Evolutionary conservation across 2,113 vertebrate genomes (phyloP).

Genomic region (Dromaius novaehollandiae): DNA sequence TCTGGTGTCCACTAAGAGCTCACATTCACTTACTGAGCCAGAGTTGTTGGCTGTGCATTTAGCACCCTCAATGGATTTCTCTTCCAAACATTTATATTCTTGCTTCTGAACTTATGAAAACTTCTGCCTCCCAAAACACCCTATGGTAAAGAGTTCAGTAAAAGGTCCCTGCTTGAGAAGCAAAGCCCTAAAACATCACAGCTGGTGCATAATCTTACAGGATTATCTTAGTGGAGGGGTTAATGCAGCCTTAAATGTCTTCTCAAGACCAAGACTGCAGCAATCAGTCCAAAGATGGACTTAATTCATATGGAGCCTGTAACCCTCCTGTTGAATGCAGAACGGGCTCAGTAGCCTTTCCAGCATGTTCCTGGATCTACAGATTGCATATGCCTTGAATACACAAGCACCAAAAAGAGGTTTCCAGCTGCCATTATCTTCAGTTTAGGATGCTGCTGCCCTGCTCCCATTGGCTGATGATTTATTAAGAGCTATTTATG

Average conservation of each 20-base stretch:
- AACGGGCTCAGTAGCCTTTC: neutral
- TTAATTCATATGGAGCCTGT: neutral
- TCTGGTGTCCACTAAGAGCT: neutral
- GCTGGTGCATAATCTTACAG: neutral
- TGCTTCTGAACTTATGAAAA: neutral
- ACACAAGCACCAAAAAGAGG: neutral
- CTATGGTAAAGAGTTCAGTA: neutral
- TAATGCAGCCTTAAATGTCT: neutral
- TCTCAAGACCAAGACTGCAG: neutral
- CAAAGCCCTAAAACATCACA: neutral
- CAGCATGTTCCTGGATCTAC: neutral
- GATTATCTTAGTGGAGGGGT: too few relatives aligned
- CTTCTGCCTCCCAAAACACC: neutral
- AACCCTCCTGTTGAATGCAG: neutral
- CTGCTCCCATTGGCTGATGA: neutral
- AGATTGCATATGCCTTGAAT: neutral
- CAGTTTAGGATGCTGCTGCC: neutral
- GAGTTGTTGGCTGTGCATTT: neutral
- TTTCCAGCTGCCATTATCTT: slow-evolving; percentile 28
- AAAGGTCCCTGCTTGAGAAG: neutral
- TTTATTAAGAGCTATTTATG: slow-evolving; percentile 71
- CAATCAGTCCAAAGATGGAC: neutral
- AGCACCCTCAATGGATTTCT: neutral
- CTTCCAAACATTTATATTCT: neutral
- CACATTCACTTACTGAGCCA: neutral